Evolutionary conservation across 2,888 invertebrate genomes (phyloP).

Genomic region (Standfussiana lucernea): DNA sequence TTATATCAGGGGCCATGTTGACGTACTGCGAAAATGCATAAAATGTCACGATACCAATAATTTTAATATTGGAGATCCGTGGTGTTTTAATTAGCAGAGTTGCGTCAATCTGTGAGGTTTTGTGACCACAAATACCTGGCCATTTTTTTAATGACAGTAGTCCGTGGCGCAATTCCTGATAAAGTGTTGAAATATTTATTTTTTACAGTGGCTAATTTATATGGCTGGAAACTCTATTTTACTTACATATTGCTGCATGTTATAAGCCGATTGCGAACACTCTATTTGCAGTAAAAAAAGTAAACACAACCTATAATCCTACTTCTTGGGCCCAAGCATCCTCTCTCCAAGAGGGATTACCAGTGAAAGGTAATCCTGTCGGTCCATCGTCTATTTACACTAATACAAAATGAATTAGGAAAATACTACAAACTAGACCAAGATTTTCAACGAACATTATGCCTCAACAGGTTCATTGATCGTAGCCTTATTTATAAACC

Average conservation of each 20-base stretch:
- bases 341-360: neutral
- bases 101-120: neutral
- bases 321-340: neutral
- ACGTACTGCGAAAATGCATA: conserved; percentile 15
- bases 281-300: neutral
- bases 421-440: neutral
- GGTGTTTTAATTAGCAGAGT: neutral
- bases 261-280: neutral
- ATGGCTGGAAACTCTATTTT: neutral
- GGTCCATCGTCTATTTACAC: neutral
- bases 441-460: conserved; percentile 54
- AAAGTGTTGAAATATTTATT: neutral
- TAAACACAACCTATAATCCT: neutral
- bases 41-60: neutral
- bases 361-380: neutral
- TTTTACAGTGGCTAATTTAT: neutral
- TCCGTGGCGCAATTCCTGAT: neutral
- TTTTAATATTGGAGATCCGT: conserved; percentile 1
- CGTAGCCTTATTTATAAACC: conserved; percentile 56
- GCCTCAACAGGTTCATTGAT: conserved; percentile 65
- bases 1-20: conserved; percentile 10
- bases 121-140: neutral
- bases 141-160: neutral
- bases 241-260: neutral
- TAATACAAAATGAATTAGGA: neutral